Evolutionary conservation across 2,797 vertebrate species (phyloP).

Genomic region (Manis crassicaudata): DNA sequence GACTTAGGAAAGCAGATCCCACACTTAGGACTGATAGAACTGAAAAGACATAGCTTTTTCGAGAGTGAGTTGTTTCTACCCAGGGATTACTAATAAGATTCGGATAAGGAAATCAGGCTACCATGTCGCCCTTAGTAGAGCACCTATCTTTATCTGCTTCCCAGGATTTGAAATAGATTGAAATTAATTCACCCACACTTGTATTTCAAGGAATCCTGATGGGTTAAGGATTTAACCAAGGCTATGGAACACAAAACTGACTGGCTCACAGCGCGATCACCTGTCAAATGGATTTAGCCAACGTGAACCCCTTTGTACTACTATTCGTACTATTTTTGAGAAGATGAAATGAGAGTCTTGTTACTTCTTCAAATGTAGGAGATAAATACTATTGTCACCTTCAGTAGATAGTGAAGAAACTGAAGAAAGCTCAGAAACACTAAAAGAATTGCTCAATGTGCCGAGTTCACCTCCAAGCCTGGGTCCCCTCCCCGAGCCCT

Average conservation of each 20-base stretch:
- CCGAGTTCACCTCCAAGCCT: too few species aligned
- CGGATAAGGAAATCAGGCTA: background rate
- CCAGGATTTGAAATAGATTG: background rate
- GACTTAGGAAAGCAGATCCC: background rate
- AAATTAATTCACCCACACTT: background rate
- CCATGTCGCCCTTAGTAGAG: background rate
- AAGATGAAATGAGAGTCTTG: background rate
- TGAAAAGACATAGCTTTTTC: background rate
- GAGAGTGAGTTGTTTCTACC: background rate
- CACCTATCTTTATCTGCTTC: background rate
- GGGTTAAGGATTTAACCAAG: background rate
- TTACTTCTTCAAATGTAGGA: background rate
- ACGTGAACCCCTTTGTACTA: background rate
- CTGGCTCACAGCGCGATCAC: background rate
- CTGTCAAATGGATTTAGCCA: background rate
- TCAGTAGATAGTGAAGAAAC: background rate
- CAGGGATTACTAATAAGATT: background rate
- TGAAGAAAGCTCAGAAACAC: background rate
- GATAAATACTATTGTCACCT: background rate
- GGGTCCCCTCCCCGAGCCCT: fast-evolving
- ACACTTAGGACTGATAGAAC: background rate
- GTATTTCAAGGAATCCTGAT: background rate
- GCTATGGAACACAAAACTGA: background rate
- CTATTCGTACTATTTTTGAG: background rate
- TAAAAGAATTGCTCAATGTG: background rate